phyloP scores from a whole-genome alignment of 2,888 invertebrate genomes.

The Cephus sareptanus region DNA sequence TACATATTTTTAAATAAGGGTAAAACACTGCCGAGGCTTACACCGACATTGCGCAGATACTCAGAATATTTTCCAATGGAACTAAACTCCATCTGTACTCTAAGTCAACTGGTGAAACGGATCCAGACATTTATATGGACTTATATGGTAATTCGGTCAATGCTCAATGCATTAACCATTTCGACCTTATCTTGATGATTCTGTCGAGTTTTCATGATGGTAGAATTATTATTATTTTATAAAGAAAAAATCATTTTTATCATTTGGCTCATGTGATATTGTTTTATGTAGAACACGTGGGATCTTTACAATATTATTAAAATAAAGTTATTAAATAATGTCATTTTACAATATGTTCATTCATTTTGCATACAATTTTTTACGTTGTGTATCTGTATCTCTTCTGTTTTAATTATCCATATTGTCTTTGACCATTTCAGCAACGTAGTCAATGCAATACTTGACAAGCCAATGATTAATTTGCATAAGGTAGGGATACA shows the following conservation, averaged over 20 bases:
- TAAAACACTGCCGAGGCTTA: slow-evolving; percentile 18
- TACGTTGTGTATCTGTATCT: not conserved
- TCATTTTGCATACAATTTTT: not conserved
- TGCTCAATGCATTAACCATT: slow-evolving; percentile 27
- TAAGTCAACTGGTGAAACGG: slow-evolving; percentile 6
- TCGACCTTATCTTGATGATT: not conserved
- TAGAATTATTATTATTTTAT: not conserved
- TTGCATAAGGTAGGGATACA: slow-evolving; percentile 38
- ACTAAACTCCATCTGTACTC: not conserved
- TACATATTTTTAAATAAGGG: not conserved
- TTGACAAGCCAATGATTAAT: slow-evolving; percentile 51
- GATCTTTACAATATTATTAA: not conserved
- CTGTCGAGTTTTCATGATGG: not conserved
- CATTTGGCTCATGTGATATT: not conserved
- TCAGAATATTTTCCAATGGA: not conserved
- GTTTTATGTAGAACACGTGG: not conserved
- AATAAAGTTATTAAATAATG: not conserved
- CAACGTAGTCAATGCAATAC: slow-evolving; percentile 29
- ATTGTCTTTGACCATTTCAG: not conserved
- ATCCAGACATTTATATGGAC: slow-evolving; percentile 1
- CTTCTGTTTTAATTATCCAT: not conserved
- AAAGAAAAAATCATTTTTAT: not conserved
- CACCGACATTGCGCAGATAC: not conserved
- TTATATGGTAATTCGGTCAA: slow-evolving; percentile 31
- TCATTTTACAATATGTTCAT: not conserved